Evolutionary conservation across 2,113 vertebrate genomes (phyloP), one percentile per base, ranked within the genome.

Genomic region (Alligator mississippiensis): DNA sequence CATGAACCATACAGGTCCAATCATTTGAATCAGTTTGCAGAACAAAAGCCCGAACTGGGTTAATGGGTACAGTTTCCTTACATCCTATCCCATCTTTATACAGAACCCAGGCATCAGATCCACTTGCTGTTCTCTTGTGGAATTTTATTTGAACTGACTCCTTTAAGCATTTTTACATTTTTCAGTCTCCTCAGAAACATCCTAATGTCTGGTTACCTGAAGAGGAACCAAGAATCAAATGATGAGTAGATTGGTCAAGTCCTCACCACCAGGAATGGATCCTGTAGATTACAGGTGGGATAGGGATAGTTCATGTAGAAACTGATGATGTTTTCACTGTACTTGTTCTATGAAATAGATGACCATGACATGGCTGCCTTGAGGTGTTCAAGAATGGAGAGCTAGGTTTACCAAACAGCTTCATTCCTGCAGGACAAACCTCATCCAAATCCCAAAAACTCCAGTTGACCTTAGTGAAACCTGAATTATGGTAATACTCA

Each of bases 191-290:
- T 34, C 30, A 77, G 59, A 85, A 24, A 47, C 34, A 34, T 5
- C 15, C 6, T 89, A 24, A 27, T 70, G 24, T 47, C 66, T 70
- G 57, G 13, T 27, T 57, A 47, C 47, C 30, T 77, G 34, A 1
- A 1, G 30, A 63, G 24, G 55, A 7, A 47, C 9, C 3, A 84
- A 21, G 55, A 19, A 63, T 66, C 24, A 28, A n/a, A 27, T 27
- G 22, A 17, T 21, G 79, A n/a, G 57, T 11, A 54, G 1, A 0
- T 0, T 77, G 62, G 59, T 28, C 21, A 18, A 62, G 59, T 11
- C 54, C 54, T 14, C 66, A 13, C 63, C 1, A 0, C 80, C 22
- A 83, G 38, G 80, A 61, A 5, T 27, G 4, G 5, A 22, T 1
- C 2, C 12, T 77, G 25, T 22, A 92, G 66, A 88, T 28, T 68